Base-by-base conservation (phyloP, 2,113 vertebrate species). In the Pyrgilauda ruficollis region DNA sequence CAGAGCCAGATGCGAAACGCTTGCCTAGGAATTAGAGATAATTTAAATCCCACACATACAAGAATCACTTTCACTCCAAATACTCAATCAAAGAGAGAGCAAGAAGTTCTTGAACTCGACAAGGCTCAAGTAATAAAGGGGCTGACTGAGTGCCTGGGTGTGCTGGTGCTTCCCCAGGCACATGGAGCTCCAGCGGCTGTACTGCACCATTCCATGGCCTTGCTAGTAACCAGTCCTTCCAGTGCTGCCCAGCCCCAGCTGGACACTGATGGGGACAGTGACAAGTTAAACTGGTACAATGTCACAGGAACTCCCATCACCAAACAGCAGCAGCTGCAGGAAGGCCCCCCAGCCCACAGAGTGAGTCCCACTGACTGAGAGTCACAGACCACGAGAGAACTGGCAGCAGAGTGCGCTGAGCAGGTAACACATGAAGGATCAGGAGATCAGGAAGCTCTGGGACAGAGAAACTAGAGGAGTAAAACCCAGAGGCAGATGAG, bases 1-100 rank as follows among this genome's bases (percentile, higher is more conserved):
- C 99, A 35, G 99, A 99, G 67, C 99, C 99, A 31, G 99, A 99
- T 35, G 99, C 99, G 55, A 99, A 99, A 58, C 99, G 98, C 84
- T 99, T 99, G 87, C 99, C 99, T 99, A 89, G 62, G 94, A 94
- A 96, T 93, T 84, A 92, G 63, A 84, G 14, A 75, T 23, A 39
- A 96, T 91, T 96, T 95, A 94, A 96, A 93, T 72, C 49, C 66
- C 53, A 68, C 11, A n/a, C 23, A 39, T 62, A 59, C 39, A 85
- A 79, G 79, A 93, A 90, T 47, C 62, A 58, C 47, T 72, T 95
- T 87, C 78, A 85, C 26, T 91, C 70, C 78, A 95, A 96, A 75
- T 33, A 55, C 52, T 81, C 28, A 56, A 73, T 85, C 50, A 95
- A 47, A 95, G 63, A 76, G 63, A 90, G 92, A 96, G 69, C 53